Evolutionary conservation across 2,888 invertebrate species (phyloP).

Genomic region (Petrolisthes cinctipes): DNA sequence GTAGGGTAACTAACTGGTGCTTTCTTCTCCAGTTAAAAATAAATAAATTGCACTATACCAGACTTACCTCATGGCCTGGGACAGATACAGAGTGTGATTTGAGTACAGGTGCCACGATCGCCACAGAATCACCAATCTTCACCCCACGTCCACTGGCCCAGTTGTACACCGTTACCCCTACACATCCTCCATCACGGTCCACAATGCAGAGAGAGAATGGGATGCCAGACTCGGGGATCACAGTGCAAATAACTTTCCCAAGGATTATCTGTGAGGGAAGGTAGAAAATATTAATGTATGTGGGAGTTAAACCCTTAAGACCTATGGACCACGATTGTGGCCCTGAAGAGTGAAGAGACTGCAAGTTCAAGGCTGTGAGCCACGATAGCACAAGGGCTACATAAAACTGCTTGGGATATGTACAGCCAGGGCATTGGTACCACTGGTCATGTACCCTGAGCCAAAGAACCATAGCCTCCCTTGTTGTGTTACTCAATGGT

Average conservation of each 20-base stretch:
- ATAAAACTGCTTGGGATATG: too few species aligned
- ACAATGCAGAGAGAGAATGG: slow-evolving; percentile 87
- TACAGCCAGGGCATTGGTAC: too few species aligned
- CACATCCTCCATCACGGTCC: slow-evolving; percentile 79
- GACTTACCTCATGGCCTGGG: slow-evolving; percentile 40
- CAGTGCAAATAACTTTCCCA: slow-evolving; percentile 85
- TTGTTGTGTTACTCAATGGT: too few species aligned
- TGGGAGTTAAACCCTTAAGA: neutral
- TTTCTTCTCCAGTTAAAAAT: too few species aligned
- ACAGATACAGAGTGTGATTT: slow-evolving; percentile 49
- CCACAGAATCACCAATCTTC: slow-evolving; percentile 86
- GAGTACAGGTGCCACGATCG: slow-evolving; percentile 80
- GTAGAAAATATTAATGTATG: neutral
- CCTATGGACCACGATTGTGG: neutral
- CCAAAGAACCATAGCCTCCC: too few species aligned
- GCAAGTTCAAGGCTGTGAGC: too few species aligned
- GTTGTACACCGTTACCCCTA: slow-evolving; percentile 86
- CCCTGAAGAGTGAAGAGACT: too few species aligned
- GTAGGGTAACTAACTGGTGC: too few species aligned
- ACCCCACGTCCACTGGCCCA: slow-evolving; percentile 85
- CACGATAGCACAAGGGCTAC: neutral
- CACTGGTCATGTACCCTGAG: too few species aligned
- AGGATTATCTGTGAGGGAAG: slow-evolving; percentile 72
- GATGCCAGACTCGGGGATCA: slow-evolving; percentile 81
- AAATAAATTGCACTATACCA: too few species aligned